These are phyloP conservation scores for Taurulus bubalis DNA, from an alignment of 2,113 vertebrate genomes.

Conservation along the genomic window DNA sequence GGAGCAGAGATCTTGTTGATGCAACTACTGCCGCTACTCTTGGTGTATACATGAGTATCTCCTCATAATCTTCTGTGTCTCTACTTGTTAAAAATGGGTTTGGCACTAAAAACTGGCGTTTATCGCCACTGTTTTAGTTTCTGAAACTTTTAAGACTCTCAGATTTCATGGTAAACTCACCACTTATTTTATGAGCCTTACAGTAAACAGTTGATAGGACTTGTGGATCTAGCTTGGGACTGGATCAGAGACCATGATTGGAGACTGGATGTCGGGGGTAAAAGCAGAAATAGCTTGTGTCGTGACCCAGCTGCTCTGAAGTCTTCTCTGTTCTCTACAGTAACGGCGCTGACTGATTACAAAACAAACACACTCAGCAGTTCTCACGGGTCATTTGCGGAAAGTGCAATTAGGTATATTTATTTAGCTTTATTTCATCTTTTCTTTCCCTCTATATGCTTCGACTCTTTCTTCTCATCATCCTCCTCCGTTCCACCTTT, in stretches of 20 bases:
- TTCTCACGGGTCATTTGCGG: background rate
- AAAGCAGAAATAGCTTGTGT: conserved; percentile 40
- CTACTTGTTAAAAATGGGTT: background rate
- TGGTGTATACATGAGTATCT: background rate
- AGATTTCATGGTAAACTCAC: no score
- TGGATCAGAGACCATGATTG: background rate
- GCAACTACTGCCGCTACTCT: no score
- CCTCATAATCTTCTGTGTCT: background rate
- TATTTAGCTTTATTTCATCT: background rate
- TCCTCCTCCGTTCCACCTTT: background rate
- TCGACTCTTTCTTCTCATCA: background rate
- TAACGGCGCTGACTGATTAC: background rate
- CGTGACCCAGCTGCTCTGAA: conserved; percentile 42
- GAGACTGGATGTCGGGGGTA: conserved; percentile 17
- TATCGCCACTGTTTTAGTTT: background rate
- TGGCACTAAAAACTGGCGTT: no score
- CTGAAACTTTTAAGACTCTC: background rate
- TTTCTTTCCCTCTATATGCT: background rate
- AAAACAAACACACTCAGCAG: background rate
- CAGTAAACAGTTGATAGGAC: background rate
- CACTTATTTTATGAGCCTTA: background rate
- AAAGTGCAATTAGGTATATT: background rate
- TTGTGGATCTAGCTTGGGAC: background rate
- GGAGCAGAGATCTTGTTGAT: no score
- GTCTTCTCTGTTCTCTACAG: conserved; percentile 23